Base-by-base conservation (phyloP, 2,888 invertebrate genomes). In the Lasioglossum pauxillum region DNA sequence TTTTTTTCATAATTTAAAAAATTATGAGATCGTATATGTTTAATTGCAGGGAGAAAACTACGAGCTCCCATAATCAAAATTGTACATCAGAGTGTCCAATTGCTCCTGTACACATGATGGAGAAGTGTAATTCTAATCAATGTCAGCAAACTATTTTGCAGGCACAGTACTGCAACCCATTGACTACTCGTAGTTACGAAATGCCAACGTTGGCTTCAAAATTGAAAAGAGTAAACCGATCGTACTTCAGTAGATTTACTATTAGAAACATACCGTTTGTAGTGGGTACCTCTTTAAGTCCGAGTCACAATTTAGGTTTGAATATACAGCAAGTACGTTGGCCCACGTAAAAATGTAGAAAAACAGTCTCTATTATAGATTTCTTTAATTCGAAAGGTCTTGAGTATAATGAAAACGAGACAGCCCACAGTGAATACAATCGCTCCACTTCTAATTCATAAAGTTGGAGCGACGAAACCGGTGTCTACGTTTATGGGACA, bases 151-250 rank as follows among this genome's bases (percentile, higher is more conserved):
- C 80, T 31, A 31, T 74, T 38, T 69, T 84, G 19, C 83, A 82
- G 41, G 64, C 60, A 53, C 75, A 74, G 10, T 85, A 81, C 49
- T 91, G 88, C n/a, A 90, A 93, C 73, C 82, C 92, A 0, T 85
- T 93, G 74, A 79, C 85, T 27, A 82, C 85, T 23, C 92, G 91
- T 79, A 94, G 91, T 80, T 97, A 97, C 92, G 96, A 97, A 93
- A 92, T 96, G 93, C 97, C 97, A 5, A 97, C 97, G 0, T 96
- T 96, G n/a, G 96, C 97, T 0, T 97, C 97, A 0, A 96, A 96
- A 92, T 96, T 97, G 96, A 97, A 97, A 92, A 96, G 96, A 92
- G 96, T 96, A 0, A 96, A 96, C 49, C 95, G 96, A 92, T 96
- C 96, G 16, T 96, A 96, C 91, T 96, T 96, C 90, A 95, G 95